Base-by-base conservation (phyloP, 37 sponge, comb jelly and placozoan genomes). In the Halisarca cf. caerulea region DNA sequence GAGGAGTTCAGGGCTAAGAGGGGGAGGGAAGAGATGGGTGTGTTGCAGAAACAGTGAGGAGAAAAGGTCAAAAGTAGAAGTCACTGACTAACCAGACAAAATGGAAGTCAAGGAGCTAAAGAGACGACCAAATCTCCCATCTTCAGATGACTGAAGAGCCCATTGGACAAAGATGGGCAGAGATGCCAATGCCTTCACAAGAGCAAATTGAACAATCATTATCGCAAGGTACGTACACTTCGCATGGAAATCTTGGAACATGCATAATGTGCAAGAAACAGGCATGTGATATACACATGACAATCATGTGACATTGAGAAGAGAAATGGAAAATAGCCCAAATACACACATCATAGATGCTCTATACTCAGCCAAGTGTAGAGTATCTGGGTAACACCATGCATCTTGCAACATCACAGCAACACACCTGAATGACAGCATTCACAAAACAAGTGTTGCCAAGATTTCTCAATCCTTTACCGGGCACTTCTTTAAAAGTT, bases 391-490 rank as follows among this genome's bases (percentile, higher is more conserved):
- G n/a, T n/a, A n/a, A n/a, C n/a, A n/a, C n/a, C n/a, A 20, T 28
- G 2, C 71, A 3, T 4, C 71, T 2, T 30, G 7, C 33, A 18
- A 14, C 34, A 69, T 11, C 32, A n/a, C 35, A 2, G 24, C n/a
- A 39, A 55, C 58, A 38, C 64, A 93, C 93, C 79, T 93, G 94
- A 44, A 93, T 28, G 2, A 93, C 59, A 28, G 90, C 82, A 82
- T 93, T 93, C 36, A 93, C 55, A 62, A 93, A 93, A 72, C 94
- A 93, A 0, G 94, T 89, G 78, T 93, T 93, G 4, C 94, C 94
- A 41, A 93, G 85, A 58, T 93, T 93, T 5, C 54, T 27, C 35
- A 93, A 79, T 23, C 94, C 94, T 44, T 37, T 37, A 21, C 77
- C 1, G 41, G 45, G 1, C 25, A 7, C 0, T 37, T 15, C 25